Evolutionary conservation across 2,113 vertebrate genomes (phyloP).

Genomic region (Oenanthe melanoleuca): DNA sequence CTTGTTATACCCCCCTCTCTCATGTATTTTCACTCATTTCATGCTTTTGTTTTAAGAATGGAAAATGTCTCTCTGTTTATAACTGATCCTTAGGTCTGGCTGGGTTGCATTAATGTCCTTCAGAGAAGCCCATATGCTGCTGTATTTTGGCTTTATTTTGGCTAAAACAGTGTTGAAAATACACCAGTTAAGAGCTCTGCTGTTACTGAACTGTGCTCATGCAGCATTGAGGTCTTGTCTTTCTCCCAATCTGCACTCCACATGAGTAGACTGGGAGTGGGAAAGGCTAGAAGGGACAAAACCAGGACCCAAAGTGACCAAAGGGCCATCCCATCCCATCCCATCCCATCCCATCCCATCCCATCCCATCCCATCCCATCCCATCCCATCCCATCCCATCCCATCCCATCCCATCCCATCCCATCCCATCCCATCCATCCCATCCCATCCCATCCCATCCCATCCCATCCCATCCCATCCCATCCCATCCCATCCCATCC

Average conservation of each 20-base stretch:
- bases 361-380: not conserved
- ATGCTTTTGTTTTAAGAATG: not conserved
- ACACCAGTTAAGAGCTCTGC: not conserved
- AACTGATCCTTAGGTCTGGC: not conserved
- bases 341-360: not conserved
- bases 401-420: too few relatives aligned
- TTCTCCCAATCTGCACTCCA: not conserved
- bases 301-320: not conserved
- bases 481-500: too few relatives aligned
- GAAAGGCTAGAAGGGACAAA: not conserved
- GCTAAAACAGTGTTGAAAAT: not conserved
- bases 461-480: too few relatives aligned
- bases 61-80: not conserved
- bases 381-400: too few relatives aligned
- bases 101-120: not conserved
- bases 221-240: not conserved
- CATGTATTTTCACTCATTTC: not conserved
- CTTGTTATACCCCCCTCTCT: accelerated
- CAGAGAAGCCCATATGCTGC: not conserved
- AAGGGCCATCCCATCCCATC: not conserved
- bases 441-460: too few relatives aligned
- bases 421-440: too few relatives aligned
- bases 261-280: not conserved
- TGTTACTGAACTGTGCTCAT: not conserved
- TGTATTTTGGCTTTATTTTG: not conserved